Evolutionary conservation across 2,113 vertebrate genomes (phyloP), one percentile per base, ranked within the genome.

Genomic region (Oryzias melastigma): DNA sequence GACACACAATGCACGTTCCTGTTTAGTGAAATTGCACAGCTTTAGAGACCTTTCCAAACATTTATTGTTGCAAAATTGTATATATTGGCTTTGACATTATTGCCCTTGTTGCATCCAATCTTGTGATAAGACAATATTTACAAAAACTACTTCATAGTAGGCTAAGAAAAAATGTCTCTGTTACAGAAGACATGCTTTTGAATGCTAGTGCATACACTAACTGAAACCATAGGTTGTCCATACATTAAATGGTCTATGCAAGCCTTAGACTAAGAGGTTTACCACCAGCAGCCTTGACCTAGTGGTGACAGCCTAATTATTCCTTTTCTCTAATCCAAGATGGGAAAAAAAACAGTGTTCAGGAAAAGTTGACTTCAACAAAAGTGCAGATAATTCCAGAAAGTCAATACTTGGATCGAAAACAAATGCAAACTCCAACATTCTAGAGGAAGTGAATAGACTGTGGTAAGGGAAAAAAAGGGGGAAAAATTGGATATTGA

Each of bases 211-310:
- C 27, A 35, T 35, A 20, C 20, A 18, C 46, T 5, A 54, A 55
- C 27, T 43, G 76, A 91, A 74, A 91, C 65, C 52, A 58, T 5
- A 45, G 29, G 52, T 66, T 77, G 62, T 78, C 45, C 78, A 73
- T 92, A 25, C 25, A 25, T 3, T 25, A 91, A 91, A 85, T 87
- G 86, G 85, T 67, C 89, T 52, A 52, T 59, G 41, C 49, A 89
- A 78, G 90, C 83, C 57, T 92, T 87, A 84, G 87, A 91, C 77
- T 91, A 91, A 91, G 64, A 92, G 85, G 75, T 90, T 93, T 91
- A 91, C 58, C 27, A 2, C 13, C 27, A 62, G 62, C 59, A 70
- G 6, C 20, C 74, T 83, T 79, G 89, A 91, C 78, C 78, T 47
- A 4, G 57, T 67, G 87, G 83, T 35, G 69, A 53, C 69, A 65